These are phyloP conservation scores for Belonocnema kinseyi DNA, from an alignment of 1,140 invertebrate genomes.

Conservation along the genomic window DNA sequence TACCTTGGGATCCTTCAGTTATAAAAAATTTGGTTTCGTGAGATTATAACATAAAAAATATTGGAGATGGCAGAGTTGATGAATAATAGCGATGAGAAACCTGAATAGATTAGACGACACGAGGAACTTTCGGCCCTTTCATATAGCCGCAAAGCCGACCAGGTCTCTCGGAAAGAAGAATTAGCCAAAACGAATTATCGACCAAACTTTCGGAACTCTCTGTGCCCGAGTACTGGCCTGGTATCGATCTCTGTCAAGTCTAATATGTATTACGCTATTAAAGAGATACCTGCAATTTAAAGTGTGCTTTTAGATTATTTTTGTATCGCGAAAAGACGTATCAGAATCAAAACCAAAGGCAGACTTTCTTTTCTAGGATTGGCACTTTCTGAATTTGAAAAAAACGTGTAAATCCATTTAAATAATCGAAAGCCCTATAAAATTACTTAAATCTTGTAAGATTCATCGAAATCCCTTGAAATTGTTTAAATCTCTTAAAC, in stretches of 20 bases:
- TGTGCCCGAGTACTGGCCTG: slow-evolving; percentile 49
- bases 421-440: no score
- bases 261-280: slow-evolving; percentile 27
- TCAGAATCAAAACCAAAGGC: not conserved
- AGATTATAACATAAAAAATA: not conserved
- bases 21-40: not conserved
- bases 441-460: no score
- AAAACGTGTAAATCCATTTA: no score
- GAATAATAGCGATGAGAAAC: not conserved
- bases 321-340: not conserved
- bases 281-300: slow-evolving; percentile 18
- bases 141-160: slow-evolving; percentile 35
- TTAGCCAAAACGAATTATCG: slow-evolving; percentile 65
- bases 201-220: slow-evolving; percentile 63
- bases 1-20: no score
- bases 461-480: no score
- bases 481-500: no score
- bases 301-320: slow-evolving; percentile 4
- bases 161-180: slow-evolving; percentile 47
- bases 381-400: no score
- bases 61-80: not conserved
- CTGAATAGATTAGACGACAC: not conserved
- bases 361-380: not conserved
- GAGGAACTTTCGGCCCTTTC: not conserved
- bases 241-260: slow-evolving; percentile 53